Percentiles rank a stretch among this genome's conserved stretches.
Evolutionary conservation across 2,113 vertebrate species (phyloP).

Genomic region (Podilymbus podiceps): DNA sequence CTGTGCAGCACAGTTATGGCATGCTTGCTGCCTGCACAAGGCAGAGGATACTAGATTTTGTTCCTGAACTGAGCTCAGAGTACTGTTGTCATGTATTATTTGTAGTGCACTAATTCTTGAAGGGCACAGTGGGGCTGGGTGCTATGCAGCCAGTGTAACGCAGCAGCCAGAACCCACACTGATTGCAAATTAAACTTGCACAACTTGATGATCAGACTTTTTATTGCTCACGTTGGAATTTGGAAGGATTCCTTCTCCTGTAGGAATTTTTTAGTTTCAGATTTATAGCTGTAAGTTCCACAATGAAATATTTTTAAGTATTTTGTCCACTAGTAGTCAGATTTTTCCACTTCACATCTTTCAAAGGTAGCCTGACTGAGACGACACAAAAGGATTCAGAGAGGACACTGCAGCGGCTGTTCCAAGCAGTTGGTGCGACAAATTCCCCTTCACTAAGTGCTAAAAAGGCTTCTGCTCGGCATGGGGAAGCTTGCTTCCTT

Average conservation of each 20-base stretch:
- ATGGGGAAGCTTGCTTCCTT: neutral
- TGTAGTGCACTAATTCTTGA: neutral
- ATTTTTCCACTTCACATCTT: neutral
- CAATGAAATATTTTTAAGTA: neutral
- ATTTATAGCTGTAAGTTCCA: neutral
- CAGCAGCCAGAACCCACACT: neutral
- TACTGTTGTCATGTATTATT: neutral
- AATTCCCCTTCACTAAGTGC: neutral
- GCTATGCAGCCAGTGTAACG: neutral
- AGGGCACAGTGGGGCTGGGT: neutral
- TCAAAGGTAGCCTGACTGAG: neutral
- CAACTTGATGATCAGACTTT: neutral
- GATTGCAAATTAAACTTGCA: neutral
- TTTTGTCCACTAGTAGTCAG: slow-evolving; percentile 12
- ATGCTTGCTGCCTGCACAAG: neutral
- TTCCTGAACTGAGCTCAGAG: neutral
- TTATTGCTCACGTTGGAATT: neutral
- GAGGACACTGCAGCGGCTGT: neutral
- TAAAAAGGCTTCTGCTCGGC: slow-evolving; percentile 37
- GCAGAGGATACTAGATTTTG: neutral
- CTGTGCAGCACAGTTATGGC: neutral
- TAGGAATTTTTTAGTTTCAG: neutral
- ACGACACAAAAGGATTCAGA: neutral
- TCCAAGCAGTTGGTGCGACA: neutral
- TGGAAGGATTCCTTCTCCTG: neutral